phyloP scores from a whole-genome alignment of 1,140 invertebrate species.

The Tetramorium parvispinum region DNA sequence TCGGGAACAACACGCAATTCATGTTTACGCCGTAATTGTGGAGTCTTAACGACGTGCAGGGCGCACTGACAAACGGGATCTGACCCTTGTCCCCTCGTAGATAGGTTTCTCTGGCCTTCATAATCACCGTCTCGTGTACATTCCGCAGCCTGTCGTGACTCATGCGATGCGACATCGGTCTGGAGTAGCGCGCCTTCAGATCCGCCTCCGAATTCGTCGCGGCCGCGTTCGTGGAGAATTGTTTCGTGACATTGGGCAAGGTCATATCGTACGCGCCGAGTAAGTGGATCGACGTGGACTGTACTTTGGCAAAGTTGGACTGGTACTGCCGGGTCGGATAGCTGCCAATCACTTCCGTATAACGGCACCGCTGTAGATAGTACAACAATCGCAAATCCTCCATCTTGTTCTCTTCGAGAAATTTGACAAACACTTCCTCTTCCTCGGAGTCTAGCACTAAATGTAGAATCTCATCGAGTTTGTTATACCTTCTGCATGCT shows the following conservation, averaged over 20 bases:
- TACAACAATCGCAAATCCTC: conserved; percentile 81
- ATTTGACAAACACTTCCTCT: conserved; percentile 86
- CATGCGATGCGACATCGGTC: conserved; percentile 80
- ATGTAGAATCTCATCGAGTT: conserved; percentile 86
- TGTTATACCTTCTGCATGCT: conserved; percentile 84
- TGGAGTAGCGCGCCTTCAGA: conserved; percentile 70
- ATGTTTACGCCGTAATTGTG: conserved; percentile 54
- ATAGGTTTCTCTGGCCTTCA: conserved; percentile 80
- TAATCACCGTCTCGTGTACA: conserved; percentile 78
- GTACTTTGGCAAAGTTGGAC: background rate
- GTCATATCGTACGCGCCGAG: conserved; percentile 80
- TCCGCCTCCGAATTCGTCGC: conserved; percentile 46
- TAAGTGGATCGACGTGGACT: conserved; percentile 69
- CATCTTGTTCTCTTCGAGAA: conserved; percentile 82
- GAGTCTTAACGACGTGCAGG: conserved; percentile 72
- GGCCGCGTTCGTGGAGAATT: conserved; percentile 67
- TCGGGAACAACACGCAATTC: conserved; percentile 77
- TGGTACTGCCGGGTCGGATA: conserved; percentile 60
- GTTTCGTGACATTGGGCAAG: conserved; percentile 79
- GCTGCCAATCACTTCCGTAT: conserved; percentile 84
- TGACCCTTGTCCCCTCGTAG: conserved; percentile 66
- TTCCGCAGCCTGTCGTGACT: conserved; percentile 64
- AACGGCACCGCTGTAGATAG: conserved; percentile 83
- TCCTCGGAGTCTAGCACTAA: conserved; percentile 86
- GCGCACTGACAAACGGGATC: conserved; percentile 83